Evolutionary conservation across 2,113 vertebrate species (phyloP), one percentile per base, ranked within the genome.

Genomic region (Spea bombifrons): DNA sequence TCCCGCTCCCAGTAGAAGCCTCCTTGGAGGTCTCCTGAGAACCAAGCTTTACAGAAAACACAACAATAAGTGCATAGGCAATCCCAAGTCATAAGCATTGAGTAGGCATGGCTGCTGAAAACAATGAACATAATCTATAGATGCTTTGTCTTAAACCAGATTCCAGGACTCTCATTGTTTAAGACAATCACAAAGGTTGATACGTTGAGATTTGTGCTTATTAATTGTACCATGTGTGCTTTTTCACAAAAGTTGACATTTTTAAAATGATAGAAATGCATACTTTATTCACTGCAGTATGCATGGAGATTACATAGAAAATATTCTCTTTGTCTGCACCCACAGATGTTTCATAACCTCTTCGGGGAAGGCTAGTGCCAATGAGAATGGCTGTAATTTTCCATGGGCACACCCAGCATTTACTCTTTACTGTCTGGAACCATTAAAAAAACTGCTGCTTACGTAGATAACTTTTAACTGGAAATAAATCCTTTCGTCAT

Each of bases 391-490:
- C 43, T 69, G 75, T 72, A 78, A 50, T 72, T 78, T 73, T 79
- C 70, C 76, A 72, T 48, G 5, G 77, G 46, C 77, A 79, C 77
- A 73, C 77, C 77, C 77, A 59, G 15, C 3, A 45, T 48, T 61
- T 55, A 77, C 75, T 57, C 67, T 77, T 77, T 77, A 45, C 46
- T 70, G 75, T 47, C 67, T 61, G 66, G 46, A 61, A 48, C 75
- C 53, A 61, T 55, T 75, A 53, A 75, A 12, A 10, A 53, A 53
- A 53, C 7, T 53, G 50, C 50, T 53, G 50, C 50, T 8, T 59
- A 59, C 15, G 55, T 12, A 12, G 7, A 13, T 59, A n/a, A n/a
- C 30, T 30, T 30, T 30, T 30, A 30, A 30, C 30, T 30, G 30
- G 12, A 59, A 9, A 12, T 59, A 13, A 13, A 7, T 59, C 55